phyloP scores from a whole-genome alignment of 2,888 invertebrate species.

The Diadegma fenestrale region DNA sequence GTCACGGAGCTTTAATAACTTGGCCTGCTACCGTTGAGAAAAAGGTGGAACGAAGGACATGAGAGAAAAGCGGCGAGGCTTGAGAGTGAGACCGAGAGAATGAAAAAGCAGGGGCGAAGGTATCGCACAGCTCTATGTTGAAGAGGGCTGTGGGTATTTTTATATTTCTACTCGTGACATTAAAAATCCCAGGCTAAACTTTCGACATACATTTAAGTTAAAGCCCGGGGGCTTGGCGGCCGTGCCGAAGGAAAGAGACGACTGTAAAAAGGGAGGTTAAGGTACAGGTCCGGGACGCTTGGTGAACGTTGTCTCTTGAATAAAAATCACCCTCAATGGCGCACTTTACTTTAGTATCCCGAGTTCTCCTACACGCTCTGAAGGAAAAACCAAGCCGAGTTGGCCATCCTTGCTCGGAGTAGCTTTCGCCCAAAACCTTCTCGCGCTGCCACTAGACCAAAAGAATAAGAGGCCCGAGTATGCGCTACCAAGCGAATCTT shows the following conservation, averaged over 20 bases:
- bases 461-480: slow-evolving; percentile 71
- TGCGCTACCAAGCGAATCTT: slow-evolving; percentile 58
- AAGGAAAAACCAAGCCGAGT: slow-evolving; percentile 65
- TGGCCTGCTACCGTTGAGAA: slow-evolving; percentile 53
- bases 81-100: slow-evolving; percentile 5
- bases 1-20: slow-evolving; percentile 80
- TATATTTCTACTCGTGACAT: slow-evolving; percentile 80
- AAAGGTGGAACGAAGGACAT: slow-evolving; percentile 14
- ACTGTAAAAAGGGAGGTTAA: slow-evolving; percentile 39
- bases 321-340: slow-evolving; percentile 84
- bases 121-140: slow-evolving; percentile 40
- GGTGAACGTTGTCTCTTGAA: slow-evolving; percentile 83
- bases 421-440: slow-evolving; percentile 3
- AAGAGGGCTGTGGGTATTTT: slow-evolving; percentile 77
- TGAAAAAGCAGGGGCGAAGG: slow-evolving; percentile 17
- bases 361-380: slow-evolving; percentile 66
- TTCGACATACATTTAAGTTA: slow-evolving; percentile 83
- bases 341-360: slow-evolving; percentile 81
- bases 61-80: not conserved
- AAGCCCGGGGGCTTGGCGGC: slow-evolving; percentile 75
- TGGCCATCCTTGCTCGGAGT: slow-evolving; percentile 67
- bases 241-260: slow-evolving; percentile 47
- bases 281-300: slow-evolving; percentile 72
- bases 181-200: slow-evolving; percentile 83
- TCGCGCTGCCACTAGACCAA: slow-evolving; percentile 64